Percentiles rank a stretch among this genome's conserved stretches.
Conservation (phyloP, 2,888 invertebrate species). For the Argyresthia goedartella region DNA sequence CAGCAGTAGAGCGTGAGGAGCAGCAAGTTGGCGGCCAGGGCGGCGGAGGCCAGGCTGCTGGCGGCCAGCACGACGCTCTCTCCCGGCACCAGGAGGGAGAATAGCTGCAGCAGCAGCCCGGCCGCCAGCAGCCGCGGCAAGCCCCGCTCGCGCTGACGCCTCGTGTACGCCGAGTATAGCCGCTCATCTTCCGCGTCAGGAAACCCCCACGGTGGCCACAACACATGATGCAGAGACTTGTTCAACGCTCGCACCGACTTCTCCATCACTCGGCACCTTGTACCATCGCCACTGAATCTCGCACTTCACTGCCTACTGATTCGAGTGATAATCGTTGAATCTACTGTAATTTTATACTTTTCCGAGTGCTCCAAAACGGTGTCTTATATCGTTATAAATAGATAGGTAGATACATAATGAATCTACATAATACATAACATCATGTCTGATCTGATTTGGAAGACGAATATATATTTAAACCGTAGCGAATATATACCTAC, state of each 20-base stretch:
- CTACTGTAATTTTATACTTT: too few species aligned
- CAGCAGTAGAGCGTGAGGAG: conserved; percentile 33
- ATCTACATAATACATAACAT: too few species aligned
- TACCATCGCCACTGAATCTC: conserved; percentile 3
- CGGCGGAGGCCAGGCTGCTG: conserved; percentile 31
- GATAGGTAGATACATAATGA: too few species aligned
- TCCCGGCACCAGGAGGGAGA: conserved; percentile 47
- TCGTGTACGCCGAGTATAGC: conserved; percentile 48
- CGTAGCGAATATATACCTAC: too few species aligned
- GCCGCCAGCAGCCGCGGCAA: conserved; percentile 44
- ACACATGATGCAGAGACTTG: conserved; percentile 15
- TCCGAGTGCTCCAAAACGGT: too few species aligned
- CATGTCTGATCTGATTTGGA: too few species aligned
- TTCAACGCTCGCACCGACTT: conserved; percentile 31
- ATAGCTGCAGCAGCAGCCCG: conserved; percentile 44
- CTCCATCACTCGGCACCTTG: conserved; percentile 31
- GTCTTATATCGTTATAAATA: too few species aligned
- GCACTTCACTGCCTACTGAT: neutral
- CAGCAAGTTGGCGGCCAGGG: conserved; percentile 29
- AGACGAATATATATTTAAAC: too few species aligned
- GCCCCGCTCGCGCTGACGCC: conserved; percentile 47
- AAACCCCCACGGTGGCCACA: conserved; percentile 53
- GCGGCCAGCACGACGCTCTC: conserved; percentile 41
- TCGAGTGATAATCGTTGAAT: too few species aligned
- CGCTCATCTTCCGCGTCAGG: conserved; percentile 45